Evolutionary conservation across 2,888 invertebrate genomes (phyloP).

Genomic region (Eilema caniola): DNA sequence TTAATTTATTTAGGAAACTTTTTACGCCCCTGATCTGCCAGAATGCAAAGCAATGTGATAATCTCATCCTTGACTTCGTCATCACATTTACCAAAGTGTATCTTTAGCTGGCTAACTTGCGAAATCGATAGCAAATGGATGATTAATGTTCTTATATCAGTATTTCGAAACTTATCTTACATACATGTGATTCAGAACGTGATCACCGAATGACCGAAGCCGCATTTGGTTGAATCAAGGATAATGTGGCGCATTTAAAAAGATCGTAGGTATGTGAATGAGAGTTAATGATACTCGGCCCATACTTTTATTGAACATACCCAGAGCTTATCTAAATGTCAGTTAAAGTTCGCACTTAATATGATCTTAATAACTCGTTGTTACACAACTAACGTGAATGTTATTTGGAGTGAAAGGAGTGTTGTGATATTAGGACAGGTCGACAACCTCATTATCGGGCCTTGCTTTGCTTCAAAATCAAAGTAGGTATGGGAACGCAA

Average conservation of each 20-base stretch:
- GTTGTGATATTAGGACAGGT: conserved; percentile 54
- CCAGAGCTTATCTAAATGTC: conserved; percentile 63
- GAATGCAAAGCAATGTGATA: neutral
- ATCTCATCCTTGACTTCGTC: conserved; percentile 14
- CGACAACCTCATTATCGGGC: conserved; percentile 63
- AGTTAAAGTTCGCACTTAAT: conserved; percentile 48
- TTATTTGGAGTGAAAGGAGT: conserved; percentile 70
- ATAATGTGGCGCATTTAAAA: conserved; percentile 39
- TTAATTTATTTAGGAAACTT: no score
- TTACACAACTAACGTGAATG: conserved; percentile 66
- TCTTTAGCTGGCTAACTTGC: conserved; percentile 14
- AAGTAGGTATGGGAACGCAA: conserved; percentile 31
- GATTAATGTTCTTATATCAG: conserved; percentile 32
- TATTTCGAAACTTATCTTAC: conserved; percentile 34
- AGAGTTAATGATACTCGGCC: conserved; percentile 31
- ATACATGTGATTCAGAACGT: conserved; percentile 29
- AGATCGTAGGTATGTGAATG: conserved; percentile 27
- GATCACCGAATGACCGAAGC: conserved; percentile 33
- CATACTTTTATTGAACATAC: conserved; percentile 30
- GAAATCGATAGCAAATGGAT: conserved; percentile 20
- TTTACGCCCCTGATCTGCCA: neutral
- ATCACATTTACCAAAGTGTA: neutral
- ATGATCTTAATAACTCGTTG: conserved; percentile 57
- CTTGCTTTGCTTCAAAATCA: conserved; percentile 49
- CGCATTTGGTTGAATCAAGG: conserved; percentile 44